A percentile compares a stretch with the other conserved stretches of the same genome.
phyloP scores from a whole-genome alignment of 2,888 invertebrate species.

The Flabesymbios commensalis region DNA sequence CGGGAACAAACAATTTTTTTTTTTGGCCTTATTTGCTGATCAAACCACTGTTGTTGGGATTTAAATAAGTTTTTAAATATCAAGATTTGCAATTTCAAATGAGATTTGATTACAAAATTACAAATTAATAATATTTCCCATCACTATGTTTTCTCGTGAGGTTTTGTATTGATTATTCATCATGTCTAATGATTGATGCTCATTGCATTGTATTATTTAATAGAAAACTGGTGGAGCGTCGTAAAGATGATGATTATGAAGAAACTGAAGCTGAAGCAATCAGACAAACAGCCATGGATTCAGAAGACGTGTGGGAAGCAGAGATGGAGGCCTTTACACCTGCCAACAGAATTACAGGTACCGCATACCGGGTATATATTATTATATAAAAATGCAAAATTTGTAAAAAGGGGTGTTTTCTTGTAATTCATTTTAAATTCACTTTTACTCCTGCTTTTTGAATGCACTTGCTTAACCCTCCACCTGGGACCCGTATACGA shows the following conservation, averaged over 20 bases:
- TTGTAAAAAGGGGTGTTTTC: no score
- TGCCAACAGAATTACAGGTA: constrained; percentile 71
- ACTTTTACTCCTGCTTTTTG: background rate
- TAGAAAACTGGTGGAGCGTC: constrained; percentile 33
- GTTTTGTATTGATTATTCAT: background rate
- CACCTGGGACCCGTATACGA: no score
- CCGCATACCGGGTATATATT: no score
- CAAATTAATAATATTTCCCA: background rate
- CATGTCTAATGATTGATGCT: background rate
- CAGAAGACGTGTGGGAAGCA: constrained; percentile 73
- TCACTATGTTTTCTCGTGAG: no score
- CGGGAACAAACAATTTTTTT: no score
- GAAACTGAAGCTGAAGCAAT: constrained; percentile 36
- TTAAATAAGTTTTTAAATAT: background rate
- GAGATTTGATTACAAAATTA: background rate
- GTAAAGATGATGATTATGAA: constrained; percentile 36
- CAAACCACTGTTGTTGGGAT: no score
- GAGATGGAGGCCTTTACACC: constrained; percentile 75
- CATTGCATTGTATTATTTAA: background rate
- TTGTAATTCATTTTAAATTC: no score
- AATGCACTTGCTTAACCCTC: no score
- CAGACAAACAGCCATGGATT: constrained; percentile 75
- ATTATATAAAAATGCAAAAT: no score
- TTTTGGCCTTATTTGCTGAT: no score
- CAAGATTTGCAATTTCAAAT: background rate